Percentiles rank a stretch among this genome's conserved stretches.
phyloP scores from a whole-genome alignment of 2,888 invertebrate species.

The Lordiphosa andalusiaca region DNA sequence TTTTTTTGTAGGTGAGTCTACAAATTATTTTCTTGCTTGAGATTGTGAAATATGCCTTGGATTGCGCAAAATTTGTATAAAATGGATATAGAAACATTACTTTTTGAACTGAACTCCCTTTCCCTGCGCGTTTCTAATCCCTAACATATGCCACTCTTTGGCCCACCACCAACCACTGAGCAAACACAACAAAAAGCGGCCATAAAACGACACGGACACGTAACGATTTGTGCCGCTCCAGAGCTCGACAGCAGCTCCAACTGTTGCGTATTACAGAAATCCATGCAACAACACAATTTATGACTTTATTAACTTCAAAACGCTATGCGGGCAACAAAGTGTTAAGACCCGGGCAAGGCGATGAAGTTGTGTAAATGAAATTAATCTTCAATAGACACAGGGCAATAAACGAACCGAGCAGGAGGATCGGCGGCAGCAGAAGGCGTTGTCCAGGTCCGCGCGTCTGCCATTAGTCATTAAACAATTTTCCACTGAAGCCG shows the following conservation, averaged over 20 bases:
- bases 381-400: constrained; percentile 74
- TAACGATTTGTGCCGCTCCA: constrained; percentile 64
- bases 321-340: constrained; percentile 47
- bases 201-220: constrained; percentile 64
- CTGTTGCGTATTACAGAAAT: constrained; percentile 65
- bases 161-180: constrained; percentile 8
- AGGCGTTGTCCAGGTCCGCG: constrained; percentile 37
- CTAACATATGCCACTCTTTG: constrained; percentile 48
- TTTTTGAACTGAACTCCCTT: too few relatives aligned
- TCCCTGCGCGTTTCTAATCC: constrained; percentile 63
- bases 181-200: constrained; percentile 52
- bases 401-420: constrained; percentile 62
- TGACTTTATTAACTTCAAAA: constrained; percentile 70
- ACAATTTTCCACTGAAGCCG: constrained; percentile 67
- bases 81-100: too few relatives aligned
- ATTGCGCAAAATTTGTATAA: too few relatives aligned
- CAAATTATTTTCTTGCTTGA: not conserved
- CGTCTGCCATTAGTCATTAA: constrained; percentile 68
- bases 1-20: not conserved
- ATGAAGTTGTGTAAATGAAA: constrained; percentile 74
- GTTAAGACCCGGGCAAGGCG: constrained; percentile 52
- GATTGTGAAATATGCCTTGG: too few relatives aligned
- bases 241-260: constrained; percentile 31
- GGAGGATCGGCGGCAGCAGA: constrained; percentile 25
- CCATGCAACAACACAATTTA: constrained; percentile 65